These are phyloP conservation scores for Drosophila sulfurigaster DNA, from an alignment of 1,140 invertebrate species.

Conservation along the genomic window DNA sequence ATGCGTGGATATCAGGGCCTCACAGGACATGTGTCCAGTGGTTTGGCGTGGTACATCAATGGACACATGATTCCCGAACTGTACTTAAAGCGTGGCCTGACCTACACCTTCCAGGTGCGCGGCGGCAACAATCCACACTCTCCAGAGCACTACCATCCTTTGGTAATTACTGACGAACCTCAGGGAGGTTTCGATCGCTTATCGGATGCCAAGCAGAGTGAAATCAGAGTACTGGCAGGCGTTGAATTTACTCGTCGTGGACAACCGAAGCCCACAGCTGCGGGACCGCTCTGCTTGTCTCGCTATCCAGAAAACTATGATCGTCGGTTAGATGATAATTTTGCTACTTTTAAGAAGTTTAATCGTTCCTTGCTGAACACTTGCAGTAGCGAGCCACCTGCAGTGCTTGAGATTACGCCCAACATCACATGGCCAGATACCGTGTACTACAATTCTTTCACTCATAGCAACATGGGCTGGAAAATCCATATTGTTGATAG, in stretches of 20 bases:
- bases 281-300: conserved; percentile 92
- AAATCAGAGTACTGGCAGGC: conserved; percentile 93
- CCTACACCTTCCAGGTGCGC: conserved; percentile 92
- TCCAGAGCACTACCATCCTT: conserved; percentile 94
- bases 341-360: conserved; percentile 92
- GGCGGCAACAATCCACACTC: conserved; percentile 97
- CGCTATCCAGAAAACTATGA: conserved; percentile 88
- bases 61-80: conserved; percentile 94
- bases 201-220: conserved; percentile 89
- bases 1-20: conserved; percentile 91
- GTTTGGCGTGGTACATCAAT: conserved; percentile 87
- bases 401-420: conserved; percentile 92
- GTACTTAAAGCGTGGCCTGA: conserved; percentile 93
- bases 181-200: conserved; percentile 92
- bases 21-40: conserved; percentile 86
- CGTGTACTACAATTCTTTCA: conserved; percentile 97
- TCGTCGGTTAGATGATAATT: conserved; percentile 91
- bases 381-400: conserved; percentile 91
- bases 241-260: conserved; percentile 93
- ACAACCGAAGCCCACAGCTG: conserved; percentile 91
- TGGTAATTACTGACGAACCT: conserved; percentile 95
- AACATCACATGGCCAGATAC: conserved; percentile 96
- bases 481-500: conserved; percentile 94
- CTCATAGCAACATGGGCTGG: conserved; percentile 96
- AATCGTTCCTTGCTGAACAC: conserved; percentile 89